Conservation (phyloP, 2,113 vertebrate genomes). For the Malurus melanocephalus region DNA sequence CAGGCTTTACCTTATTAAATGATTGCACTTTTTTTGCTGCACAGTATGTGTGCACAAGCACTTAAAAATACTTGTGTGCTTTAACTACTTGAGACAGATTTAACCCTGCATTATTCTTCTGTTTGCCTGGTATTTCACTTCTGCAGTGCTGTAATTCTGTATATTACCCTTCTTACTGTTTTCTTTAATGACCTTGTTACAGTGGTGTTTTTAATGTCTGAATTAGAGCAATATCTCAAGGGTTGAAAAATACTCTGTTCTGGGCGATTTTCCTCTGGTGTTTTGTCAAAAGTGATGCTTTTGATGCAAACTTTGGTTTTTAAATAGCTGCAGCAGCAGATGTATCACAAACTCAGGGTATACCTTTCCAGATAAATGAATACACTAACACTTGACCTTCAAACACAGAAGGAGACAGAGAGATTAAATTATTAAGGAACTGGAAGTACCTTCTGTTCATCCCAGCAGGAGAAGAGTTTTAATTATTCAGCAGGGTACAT, state of each 20-base stretch:
- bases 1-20: neutral
- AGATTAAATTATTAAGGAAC: conserved; percentile 51
- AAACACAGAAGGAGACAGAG: neutral
- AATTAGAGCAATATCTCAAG: neutral
- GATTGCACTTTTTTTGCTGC: neutral
- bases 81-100: neutral
- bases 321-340: neutral
- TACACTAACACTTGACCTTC: conserved; percentile 35
- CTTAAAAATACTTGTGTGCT: neutral
- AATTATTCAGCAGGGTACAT: conserved; percentile 47
- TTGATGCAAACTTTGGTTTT: neutral
- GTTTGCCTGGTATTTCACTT: neutral
- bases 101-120: neutral
- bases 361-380: conserved; percentile 27
- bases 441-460: conserved; percentile 53
- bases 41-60: neutral
- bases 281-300: neutral
- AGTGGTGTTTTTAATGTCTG: neutral
- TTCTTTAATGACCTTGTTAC: neutral
- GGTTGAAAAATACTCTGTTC: neutral
- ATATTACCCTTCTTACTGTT: neutral
- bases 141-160: neutral
- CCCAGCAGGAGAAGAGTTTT: conserved; percentile 51
- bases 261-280: neutral
- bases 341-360: neutral